Conservation (phyloP, 2,888 invertebrate species). For the Cataglyphis altisquamis region DNA sequence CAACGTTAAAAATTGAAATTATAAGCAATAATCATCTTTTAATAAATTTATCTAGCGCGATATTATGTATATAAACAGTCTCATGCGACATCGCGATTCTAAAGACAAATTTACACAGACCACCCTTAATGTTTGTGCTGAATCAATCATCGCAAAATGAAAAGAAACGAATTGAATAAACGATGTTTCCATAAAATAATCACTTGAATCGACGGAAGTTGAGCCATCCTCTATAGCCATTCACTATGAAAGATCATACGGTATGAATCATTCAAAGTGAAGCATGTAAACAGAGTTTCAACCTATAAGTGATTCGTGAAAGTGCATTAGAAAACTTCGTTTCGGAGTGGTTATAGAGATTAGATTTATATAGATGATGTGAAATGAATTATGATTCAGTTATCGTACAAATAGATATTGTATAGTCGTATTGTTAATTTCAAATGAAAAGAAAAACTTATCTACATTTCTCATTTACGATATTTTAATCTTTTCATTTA, state of each 20-base stretch:
- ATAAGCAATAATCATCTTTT: background rate
- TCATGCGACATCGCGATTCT: background rate
- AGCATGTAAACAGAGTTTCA: constrained; percentile 20
- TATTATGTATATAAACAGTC: background rate
- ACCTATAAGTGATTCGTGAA: constrained; percentile 38
- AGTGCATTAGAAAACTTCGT: constrained; percentile 35
- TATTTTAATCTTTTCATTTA: constrained; percentile 45
- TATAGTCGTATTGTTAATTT: background rate
- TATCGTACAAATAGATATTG: constrained; percentile 33
- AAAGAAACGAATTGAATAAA: background rate
- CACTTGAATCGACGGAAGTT: constrained; percentile 4
- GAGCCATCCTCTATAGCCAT: background rate
- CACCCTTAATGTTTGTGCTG: background rate
- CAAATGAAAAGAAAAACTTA: constrained; percentile 27
- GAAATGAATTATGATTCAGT: constrained; percentile 41
- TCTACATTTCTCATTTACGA: constrained; percentile 44
- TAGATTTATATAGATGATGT: constrained; percentile 48
- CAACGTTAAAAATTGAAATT: background rate
- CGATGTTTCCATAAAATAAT: constrained; percentile 17
- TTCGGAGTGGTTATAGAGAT: constrained; percentile 26
- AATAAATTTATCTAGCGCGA: background rate
- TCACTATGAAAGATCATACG: constrained; percentile 9
- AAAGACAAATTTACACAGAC: background rate
- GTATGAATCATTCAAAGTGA: constrained; percentile 21
- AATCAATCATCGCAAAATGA: background rate